phyloP scores from a whole-genome alignment of 2,888 invertebrate species.

The Plutella xylostella region DNA sequence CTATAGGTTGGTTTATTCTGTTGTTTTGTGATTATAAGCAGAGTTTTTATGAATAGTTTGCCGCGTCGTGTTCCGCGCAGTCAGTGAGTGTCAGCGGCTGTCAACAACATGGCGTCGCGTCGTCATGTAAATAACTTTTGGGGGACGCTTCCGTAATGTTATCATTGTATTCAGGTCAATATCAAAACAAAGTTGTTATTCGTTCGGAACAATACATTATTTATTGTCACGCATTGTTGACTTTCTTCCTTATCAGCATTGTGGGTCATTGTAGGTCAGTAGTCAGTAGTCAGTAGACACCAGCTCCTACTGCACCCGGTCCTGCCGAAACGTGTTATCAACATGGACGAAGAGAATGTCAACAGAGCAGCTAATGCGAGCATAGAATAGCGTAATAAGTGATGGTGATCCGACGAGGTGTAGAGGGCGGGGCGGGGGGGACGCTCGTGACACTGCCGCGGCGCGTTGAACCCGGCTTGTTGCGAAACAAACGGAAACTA shows the following conservation, averaged over 20 bases:
- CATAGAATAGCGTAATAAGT: too few relatives aligned
- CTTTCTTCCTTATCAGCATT: constrained; percentile 56
- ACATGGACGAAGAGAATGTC: too few relatives aligned
- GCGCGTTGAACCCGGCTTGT: constrained; percentile 65
- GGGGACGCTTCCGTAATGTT: not conserved
- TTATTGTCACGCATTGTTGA: constrained; percentile 48
- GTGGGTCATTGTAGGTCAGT: constrained; percentile 55
- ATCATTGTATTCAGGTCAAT: constrained; percentile 41
- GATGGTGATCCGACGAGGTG: too few relatives aligned
- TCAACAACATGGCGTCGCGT: not conserved
- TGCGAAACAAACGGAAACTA: constrained; percentile 70
- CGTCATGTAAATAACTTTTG: not conserved
- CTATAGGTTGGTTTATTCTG: too few relatives aligned
- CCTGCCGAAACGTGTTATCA: constrained; percentile 1
- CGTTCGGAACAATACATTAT: constrained; percentile 49
- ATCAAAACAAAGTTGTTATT: constrained; percentile 50
- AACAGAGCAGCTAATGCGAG: too few relatives aligned
- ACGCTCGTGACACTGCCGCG: constrained; percentile 46
- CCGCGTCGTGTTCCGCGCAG: not conserved
- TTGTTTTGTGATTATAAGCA: not conserved
- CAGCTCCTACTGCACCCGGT: not conserved
- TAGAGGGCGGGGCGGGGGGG: constrained; percentile 40
- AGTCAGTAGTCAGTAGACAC: not conserved
- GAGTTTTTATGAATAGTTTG: not conserved
- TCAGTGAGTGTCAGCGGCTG: not conserved